A percentile compares a stretch with the other conserved stretches of the same genome.
These are phyloP conservation scores for Chaetodon trifasciatus DNA, from an alignment of 2,797 vertebrate species.

Conservation along the genomic window DNA sequence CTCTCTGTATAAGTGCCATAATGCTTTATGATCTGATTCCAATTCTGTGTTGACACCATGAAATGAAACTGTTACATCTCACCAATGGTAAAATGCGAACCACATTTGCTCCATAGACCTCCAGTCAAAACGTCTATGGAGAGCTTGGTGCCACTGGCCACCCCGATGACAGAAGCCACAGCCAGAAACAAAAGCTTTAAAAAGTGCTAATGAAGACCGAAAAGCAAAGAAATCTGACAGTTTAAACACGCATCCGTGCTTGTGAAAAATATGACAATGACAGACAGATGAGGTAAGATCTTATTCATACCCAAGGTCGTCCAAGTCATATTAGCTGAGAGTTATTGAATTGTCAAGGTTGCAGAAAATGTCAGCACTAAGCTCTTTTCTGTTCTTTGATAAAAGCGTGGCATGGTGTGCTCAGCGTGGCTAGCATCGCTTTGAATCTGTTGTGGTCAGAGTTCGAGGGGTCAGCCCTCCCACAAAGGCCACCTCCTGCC, in stretches of 20 bases:
- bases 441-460: conserved; percentile 57
- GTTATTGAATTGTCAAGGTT: conserved; percentile 35
- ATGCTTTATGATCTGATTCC: conserved; percentile 81
- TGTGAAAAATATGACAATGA: not conserved
- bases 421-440: conserved; percentile 26
- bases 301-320: conserved; percentile 48
- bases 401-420: conserved; percentile 8
- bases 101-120: conserved; percentile 37
- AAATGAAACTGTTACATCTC: conserved; percentile 76
- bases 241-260: not conserved
- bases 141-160: conserved; percentile 39
- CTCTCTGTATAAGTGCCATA: conserved; percentile 70
- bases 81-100: conserved; percentile 57
- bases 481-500: conserved; percentile 57
- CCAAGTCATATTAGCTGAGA: conserved; percentile 10
- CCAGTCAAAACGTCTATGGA: conserved; percentile 27
- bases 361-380: conserved; percentile 24
- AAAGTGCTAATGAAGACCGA: not conserved
- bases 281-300: conserved; percentile 2
- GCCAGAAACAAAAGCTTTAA: conserved; percentile 16
- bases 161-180: not conserved
- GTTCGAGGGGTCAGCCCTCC: conserved; percentile 67
- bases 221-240: conserved; percentile 28
- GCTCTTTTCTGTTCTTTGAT: conserved; percentile 30
- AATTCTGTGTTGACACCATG: conserved; percentile 79